A percentile compares a stretch with the other conserved stretches of the same genome.
These are phyloP conservation scores for Chloromyia formosa DNA, from an alignment of 2,888 invertebrate species.

Conservation along the genomic window DNA sequence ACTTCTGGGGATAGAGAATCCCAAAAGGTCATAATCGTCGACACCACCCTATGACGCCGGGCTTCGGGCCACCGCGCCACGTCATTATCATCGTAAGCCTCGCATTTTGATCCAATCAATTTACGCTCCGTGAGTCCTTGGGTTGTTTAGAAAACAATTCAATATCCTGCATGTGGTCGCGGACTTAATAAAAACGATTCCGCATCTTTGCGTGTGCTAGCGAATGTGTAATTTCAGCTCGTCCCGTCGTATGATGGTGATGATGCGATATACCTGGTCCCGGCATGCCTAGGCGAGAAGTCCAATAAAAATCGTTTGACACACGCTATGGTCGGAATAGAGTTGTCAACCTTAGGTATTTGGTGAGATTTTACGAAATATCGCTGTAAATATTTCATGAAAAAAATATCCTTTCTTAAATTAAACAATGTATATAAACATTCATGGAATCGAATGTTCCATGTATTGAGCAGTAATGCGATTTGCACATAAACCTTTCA, in stretches of 20 bases:
- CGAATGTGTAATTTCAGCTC: not conserved
- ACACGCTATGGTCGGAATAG: not conserved
- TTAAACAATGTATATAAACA: too few relatives aligned
- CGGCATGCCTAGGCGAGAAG: not conserved
- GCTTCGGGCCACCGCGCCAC: not conserved
- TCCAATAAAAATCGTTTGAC: not conserved
- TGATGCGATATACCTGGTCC: not conserved
- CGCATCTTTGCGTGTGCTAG: not conserved
- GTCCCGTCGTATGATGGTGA: not conserved
- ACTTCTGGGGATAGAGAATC: slow-evolving; percentile 28
- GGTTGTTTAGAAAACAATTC: slow-evolving; percentile 28
- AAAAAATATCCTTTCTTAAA: too few relatives aligned
- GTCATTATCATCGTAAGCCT: not conserved
- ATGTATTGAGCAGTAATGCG: too few relatives aligned
- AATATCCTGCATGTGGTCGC: slow-evolving; percentile 36
- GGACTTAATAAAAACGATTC: slow-evolving; percentile 4
- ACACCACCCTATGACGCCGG: not conserved
- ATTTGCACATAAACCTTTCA: too few relatives aligned
- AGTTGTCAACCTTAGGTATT: too few relatives aligned
- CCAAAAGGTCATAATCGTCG: slow-evolving; percentile 32
- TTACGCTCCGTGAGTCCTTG: slow-evolving; percentile 13
- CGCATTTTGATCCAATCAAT: slow-evolving; percentile 36
- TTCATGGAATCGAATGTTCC: too few relatives aligned
- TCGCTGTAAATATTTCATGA: too few relatives aligned
- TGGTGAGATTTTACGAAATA: too few relatives aligned